A percentile compares a stretch with the other conserved stretches of the same genome.
Evolutionary conservation across 2,797 vertebrate genomes (phyloP).

Genomic region (Meriones psammophilus): DNA sequence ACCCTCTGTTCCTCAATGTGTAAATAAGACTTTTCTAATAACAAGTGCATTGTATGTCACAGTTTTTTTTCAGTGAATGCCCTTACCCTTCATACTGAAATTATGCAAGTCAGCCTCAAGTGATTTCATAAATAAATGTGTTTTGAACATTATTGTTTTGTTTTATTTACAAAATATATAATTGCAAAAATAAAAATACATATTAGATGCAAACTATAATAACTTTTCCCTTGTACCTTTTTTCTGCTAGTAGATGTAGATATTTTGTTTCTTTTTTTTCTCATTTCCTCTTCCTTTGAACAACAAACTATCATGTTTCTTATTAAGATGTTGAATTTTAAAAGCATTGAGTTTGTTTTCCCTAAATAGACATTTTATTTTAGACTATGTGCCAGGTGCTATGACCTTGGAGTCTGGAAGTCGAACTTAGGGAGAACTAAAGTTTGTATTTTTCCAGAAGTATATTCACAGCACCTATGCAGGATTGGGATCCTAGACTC

Average conservation of each 20-base stretch:
- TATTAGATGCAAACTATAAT: neutral
- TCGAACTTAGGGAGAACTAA: neutral
- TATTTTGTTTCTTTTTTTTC: neutral
- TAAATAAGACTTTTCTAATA: conserved; percentile 80
- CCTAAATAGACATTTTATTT: conserved; percentile 52
- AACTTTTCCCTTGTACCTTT: neutral
- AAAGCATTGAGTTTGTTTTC: conserved; percentile 43
- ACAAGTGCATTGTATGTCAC: conserved; percentile 60
- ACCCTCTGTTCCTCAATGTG: conserved; percentile 79
- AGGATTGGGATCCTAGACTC: neutral
- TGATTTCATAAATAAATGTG: conserved; percentile 66
- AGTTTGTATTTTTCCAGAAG: neutral
- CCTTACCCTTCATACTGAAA: conserved; percentile 45
- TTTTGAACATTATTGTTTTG: conserved; percentile 63
- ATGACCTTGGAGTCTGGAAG: neutral
- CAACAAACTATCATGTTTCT: neutral
- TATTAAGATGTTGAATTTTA: conserved; percentile 47
- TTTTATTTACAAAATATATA: neutral
- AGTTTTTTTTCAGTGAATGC: conserved; percentile 67
- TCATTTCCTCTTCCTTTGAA: neutral
- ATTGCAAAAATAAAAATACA: neutral
- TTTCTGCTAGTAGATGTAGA: neutral
- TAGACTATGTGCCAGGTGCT: neutral
- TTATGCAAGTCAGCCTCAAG: conserved; percentile 45
- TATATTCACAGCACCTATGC: neutral